Percentiles rank a stretch among this genome's conserved stretches.
Evolutionary conservation across 2,113 vertebrate species (phyloP).

Genomic region (Acinonyx jubatus): DNA sequence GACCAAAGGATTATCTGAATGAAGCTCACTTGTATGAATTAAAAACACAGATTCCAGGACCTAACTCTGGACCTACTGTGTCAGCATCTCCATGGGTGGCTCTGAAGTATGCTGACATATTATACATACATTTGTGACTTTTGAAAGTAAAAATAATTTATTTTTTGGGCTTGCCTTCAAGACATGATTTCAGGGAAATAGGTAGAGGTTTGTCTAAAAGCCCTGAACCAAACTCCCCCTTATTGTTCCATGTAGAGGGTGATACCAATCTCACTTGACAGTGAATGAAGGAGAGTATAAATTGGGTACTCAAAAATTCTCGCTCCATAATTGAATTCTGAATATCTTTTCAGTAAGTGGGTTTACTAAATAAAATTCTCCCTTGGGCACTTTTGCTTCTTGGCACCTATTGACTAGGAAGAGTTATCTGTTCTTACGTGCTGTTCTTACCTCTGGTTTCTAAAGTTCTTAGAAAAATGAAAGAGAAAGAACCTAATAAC

Average conservation of each 20-base stretch:
- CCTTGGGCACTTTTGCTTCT: neutral
- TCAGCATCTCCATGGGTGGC: neutral
- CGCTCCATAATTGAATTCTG: neutral
- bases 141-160: neutral
- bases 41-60: neutral
- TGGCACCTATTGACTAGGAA: neutral
- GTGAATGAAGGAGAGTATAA: neutral
- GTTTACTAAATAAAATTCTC: neutral
- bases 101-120: neutral
- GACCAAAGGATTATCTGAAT: neutral
- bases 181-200: neutral
- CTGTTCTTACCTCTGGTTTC: neutral
- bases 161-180: neutral
- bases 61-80: neutral
- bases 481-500: neutral
- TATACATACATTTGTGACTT: neutral
- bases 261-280: neutral
- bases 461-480: constrained; percentile 30
- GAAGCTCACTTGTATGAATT: neutral
- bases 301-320: neutral
- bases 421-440: neutral
- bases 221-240: neutral
- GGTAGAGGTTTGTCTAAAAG: neutral
- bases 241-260: neutral
- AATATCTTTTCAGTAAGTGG: neutral